Base-by-base conservation (phyloP, 2,888 invertebrate genomes). In the Linnaemya tessellans region DNA sequence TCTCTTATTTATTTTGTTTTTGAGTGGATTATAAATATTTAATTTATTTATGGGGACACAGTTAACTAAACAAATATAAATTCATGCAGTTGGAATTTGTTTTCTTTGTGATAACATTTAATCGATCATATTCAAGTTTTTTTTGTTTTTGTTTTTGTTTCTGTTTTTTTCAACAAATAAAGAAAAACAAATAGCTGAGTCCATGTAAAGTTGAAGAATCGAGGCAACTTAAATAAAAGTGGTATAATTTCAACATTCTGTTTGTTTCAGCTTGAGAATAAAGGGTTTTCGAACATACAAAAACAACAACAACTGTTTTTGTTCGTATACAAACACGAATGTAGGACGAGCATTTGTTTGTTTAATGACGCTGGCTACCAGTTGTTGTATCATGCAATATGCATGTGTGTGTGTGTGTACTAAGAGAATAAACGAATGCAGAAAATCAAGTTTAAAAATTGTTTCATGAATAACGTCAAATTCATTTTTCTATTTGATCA, bases 21-120 rank as follows among this genome's bases (percentile, higher is more conserved):
- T 5, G 11, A 67, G 73, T 46, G 25, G 15, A 41, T 58, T 75
- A 62, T 68, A 80, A 73, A 81, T 85, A 79, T 81, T 85, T 81
- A 80, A 65, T 79, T 82, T 67, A 74, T 79, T 85, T 79, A 85
- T 85, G 78, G 78, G 51, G 81, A 74, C 84, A 74, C 60, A 81
- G 71, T 85, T 77, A 65, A 80, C 43, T 51, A 49, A 75, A 64
- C 49, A 84, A 75, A 70, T 20, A 71, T 49, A 49, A 73, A 25
- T 70, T 22, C 43, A 82, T 58, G 35, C 15, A 56, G 71, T 78
- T 68, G 20, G 56, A 49, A 41, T 60, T 71, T 49, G 25, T 71
- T 65, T 79, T 41, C 20, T 46, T 67, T 65, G 13, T 46, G 82
- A 82, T 82, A 85, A 85, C 65, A 46, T 75, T 82, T 65, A 80